Base-by-base conservation (phyloP, 2,888 invertebrate species). In the Gandaritis pyraliata region DNA sequence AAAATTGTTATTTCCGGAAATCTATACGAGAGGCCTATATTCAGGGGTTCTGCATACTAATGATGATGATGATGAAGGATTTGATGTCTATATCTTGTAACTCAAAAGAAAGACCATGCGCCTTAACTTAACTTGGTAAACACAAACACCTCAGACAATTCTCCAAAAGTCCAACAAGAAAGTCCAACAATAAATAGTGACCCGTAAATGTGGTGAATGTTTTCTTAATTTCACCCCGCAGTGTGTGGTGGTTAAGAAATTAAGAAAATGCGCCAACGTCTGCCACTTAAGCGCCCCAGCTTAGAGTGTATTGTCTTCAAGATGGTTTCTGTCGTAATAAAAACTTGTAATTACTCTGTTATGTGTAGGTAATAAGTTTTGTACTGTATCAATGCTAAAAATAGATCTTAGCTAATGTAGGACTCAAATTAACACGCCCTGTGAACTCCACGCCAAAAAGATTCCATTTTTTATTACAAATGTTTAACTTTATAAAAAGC, bases 201-300 rank as follows among this genome's bases (percentile, higher is more conserved):
- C 48, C 61, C 58, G 62, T 83, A 86, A 86, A 88, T 85, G 86
- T 80, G 84, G 81, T 74, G 85, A 89, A 90, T 89, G 90, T 90
- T 90, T 89, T 90, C 90, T 90, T 91, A 91, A 91, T 91, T 90
- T 87, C 85, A 83, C 86, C 90, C 88, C 88, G 85, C 89, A 86
- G 90, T 79, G 86, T 78, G 86, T 63, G 57, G 68, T 65, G 68
- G 87, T 88, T 90, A 87, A 90, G 90, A 89, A 91, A 92, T 90
- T 91, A 91, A 90, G 90, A 90, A 88, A 88, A 88, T 83, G 84
- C 85, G 82, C 82, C 82, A 78, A 83, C 82, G 86, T 87, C 86
- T 81, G 81, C 78, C 88, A 89, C 90, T 90, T 90, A 89, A 83
- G 83, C 72, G 71, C 77, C 81, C 75, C 73, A 72, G 69, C 75